Conservation (phyloP, 2,797 vertebrate species). For the Eupleurogrammus muticus region DNA sequence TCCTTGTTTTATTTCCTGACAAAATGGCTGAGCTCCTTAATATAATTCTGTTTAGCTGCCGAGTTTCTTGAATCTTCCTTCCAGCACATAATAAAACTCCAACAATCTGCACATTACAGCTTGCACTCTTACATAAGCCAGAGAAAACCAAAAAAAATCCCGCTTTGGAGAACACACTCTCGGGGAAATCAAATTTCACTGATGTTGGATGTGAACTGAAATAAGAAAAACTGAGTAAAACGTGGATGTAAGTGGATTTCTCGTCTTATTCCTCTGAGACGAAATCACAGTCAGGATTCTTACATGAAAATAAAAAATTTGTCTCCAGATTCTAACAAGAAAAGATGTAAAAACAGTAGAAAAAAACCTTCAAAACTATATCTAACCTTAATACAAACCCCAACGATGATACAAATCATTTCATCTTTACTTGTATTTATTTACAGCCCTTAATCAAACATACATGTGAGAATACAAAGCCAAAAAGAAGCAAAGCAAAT, state of each 20-base stretch:
- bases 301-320: not conserved
- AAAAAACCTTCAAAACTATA: not conserved
- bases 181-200: constrained; percentile 47
- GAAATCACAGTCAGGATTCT: constrained; percentile 13
- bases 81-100: constrained; percentile 61
- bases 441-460: not conserved
- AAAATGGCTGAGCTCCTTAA: constrained; percentile 43
- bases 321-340: not conserved
- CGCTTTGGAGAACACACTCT: constrained; percentile 33
- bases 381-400: not conserved
- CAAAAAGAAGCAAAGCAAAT: not conserved
- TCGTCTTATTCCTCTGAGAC: constrained; percentile 22
- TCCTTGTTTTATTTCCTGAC: constrained; percentile 29
- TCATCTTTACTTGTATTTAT: constrained; percentile 7
- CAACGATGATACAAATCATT: not conserved
- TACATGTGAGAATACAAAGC: not conserved
- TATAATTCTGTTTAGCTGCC: constrained; percentile 47
- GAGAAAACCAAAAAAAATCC: constrained; percentile 62
- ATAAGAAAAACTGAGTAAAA: constrained; percentile 38
- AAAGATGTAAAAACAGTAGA: not conserved
- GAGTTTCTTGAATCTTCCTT: constrained; percentile 58
- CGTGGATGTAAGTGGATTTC: constrained; percentile 32
- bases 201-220: constrained; percentile 49
- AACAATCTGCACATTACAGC: constrained; percentile 70
- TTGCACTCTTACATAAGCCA: constrained; percentile 67